Evolutionary conservation across 2,888 invertebrate genomes (phyloP).

Genomic region (Lepas anatifera): DNA sequence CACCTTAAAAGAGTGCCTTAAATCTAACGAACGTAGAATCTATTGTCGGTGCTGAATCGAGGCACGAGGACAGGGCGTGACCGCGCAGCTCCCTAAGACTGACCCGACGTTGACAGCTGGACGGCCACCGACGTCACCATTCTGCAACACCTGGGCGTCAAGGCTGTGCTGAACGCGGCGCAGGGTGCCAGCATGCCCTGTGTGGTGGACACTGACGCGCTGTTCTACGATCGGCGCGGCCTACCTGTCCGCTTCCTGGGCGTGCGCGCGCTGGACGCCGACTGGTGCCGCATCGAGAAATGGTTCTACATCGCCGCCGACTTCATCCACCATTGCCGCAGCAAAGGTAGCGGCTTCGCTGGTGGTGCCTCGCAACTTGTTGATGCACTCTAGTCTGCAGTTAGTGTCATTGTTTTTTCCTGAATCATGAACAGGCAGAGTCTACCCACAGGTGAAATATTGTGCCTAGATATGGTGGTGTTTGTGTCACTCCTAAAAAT

Average conservation of each 20-base stretch:
- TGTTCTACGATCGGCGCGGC: slow-evolving; percentile 24
- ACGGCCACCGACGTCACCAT: slow-evolving; percentile 34
- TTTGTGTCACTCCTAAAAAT: too few species aligned
- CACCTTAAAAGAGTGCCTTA: too few species aligned
- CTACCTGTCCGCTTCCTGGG: slow-evolving; percentile 34
- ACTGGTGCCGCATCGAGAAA: slow-evolving; percentile 33
- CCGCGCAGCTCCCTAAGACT: too few species aligned
- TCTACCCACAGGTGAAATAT: too few species aligned
- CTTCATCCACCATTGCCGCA: slow-evolving; percentile 30
- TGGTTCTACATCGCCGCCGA: slow-evolving; percentile 35
- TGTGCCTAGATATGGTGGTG: too few species aligned
- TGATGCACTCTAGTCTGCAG: too few species aligned
- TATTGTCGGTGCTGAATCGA: too few species aligned
- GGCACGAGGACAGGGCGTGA: too few species aligned
- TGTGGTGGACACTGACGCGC: slow-evolving; percentile 32
- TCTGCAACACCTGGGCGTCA: slow-evolving; percentile 34
- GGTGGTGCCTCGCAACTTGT: too few species aligned
- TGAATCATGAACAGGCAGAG: too few species aligned
- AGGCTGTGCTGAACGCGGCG: slow-evolving; percentile 36
- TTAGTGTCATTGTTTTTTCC: too few species aligned
- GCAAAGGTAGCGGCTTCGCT: not conserved
- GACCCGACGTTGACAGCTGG: slow-evolving; percentile 30
- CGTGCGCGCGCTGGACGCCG: slow-evolving; percentile 35
- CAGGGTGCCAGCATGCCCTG: slow-evolving; percentile 31
- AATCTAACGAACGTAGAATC: too few species aligned